Base-by-base conservation (phyloP, 2,888 invertebrate genomes). In the Tanytarsus gracilentus region DNA sequence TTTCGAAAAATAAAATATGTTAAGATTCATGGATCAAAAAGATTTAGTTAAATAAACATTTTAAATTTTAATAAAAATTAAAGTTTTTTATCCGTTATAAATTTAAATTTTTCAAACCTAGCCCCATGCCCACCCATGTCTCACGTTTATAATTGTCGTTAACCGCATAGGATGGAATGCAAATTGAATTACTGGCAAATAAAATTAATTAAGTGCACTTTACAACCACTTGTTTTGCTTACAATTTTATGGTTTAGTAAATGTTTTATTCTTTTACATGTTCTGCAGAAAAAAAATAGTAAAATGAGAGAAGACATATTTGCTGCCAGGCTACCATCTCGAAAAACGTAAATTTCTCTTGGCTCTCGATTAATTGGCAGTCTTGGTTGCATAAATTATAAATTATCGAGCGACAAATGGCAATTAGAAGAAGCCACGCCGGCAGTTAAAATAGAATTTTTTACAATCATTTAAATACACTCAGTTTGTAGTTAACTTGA, bases 341-440 rank as follows among this genome's bases (percentile, higher is more conserved):
- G 11, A 25, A 29, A n/a, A n/a, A n/a, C n/a, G n/a, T n/a, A n/a
- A n/a, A n/a, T n/a, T n/a, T n/a, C n/a, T n/a, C n/a, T n/a, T n/a
- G n/a, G n/a, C n/a, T n/a, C n/a, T n/a, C n/a, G n/a, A n/a, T n/a
- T n/a, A n/a, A n/a, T n/a, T n/a, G n/a, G n/a, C n/a, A n/a, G n/a
- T n/a, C n/a, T n/a, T n/a, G n/a, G 53, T 25, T 33, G 36, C 53
- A 53, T 23, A 53, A 53, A 53, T 53, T 33, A 53, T 23, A 11
- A 53, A 36, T 53, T 53, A 53, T 29, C 29, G 30, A 36, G 27
- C 30, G 51, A n/a, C n/a, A n/a, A n/a, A n/a, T n/a, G n/a, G n/a
- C n/a, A 7, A 23, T 23, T 16, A 16, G 4, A 40, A 40, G 11
- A 16, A 48, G 23, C 48, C 18, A n/a, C n/a, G n/a, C n/a, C n/a